Base-by-base conservation (phyloP, 2,113 vertebrate genomes). In the Myotis yumanensis region DNA sequence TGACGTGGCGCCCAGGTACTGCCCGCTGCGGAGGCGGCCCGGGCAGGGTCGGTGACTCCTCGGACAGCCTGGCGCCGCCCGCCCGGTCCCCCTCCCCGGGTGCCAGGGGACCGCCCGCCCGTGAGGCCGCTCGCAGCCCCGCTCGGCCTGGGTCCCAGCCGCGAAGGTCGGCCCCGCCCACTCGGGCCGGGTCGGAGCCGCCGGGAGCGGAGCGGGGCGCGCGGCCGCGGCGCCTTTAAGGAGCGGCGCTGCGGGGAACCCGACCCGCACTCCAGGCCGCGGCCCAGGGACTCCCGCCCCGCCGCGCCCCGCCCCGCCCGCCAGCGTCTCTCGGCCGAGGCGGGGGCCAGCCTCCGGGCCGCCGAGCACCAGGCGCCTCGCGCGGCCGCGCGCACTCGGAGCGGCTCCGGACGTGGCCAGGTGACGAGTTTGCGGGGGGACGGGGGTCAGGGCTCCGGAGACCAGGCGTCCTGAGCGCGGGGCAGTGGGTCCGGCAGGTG, bases 151-250 rank as follows among this genome's bases (percentile, higher is more conserved):
- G 40, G 64, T 69, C 48, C 48, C 80, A 12, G 76, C 52, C 71
- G 30, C 22, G 2, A 59, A 86, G 89, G 69, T 71, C 81, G 23
- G 81, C 81, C 87, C 95, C 96, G 89, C 93, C 95, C 48, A 51
- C 48, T 15, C 12, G 48, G 48, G 48, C 48, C 48, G 48, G 96
- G 48, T 94, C 68, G 59, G 57, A 84, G 92, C 66, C 11, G 54
- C 51, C n/a, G n/a, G n/a, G n/a, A n/a, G 83, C 89, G 28, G 11
- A 35, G 95, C 73, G 11, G 12, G 81, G 75, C 71, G 71, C 71
- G 85, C 52, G 15, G 94, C 86, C 46, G 95, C 97, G 97, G 97
- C 88, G 91, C 98, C 98, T 98, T 98, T 98, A 98, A 98, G 98
- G 75, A 97, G 96, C 87, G 75, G 86, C 95, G 88, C 96, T 85